A percentile compares a stretch with the other conserved stretches of the same genome.
Evolutionary conservation across 2,797 vertebrate species (phyloP).

Genomic region (Diceros bicornis): DNA sequence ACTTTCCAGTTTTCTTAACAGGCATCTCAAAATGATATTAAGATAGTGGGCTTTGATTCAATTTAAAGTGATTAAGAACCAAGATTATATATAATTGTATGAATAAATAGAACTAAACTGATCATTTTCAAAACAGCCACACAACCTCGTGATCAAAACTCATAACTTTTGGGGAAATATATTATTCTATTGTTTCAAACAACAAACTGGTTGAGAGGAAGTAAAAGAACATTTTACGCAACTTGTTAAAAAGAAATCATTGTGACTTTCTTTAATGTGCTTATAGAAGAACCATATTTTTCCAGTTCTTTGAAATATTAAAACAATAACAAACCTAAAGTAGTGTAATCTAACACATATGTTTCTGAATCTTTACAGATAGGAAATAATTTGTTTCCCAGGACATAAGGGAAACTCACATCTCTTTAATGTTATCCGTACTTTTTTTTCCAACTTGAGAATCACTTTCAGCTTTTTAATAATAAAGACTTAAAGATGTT

Average conservation of each 20-base stretch:
- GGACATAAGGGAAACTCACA: slow-evolving; percentile 2
- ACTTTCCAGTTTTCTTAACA: background rate
- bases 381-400: slow-evolving; percentile 7
- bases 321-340: slow-evolving; percentile 38
- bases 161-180: background rate
- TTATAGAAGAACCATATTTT: background rate
- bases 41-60: background rate
- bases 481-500: slow-evolving; percentile 50
- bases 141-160: background rate
- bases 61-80: slow-evolving; percentile 26
- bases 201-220: slow-evolving; percentile 50
- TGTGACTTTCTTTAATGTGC: background rate
- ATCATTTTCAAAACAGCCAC: slow-evolving; percentile 55
- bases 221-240: background rate
- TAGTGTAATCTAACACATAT: slow-evolving; percentile 13
- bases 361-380: slow-evolving; percentile 47
- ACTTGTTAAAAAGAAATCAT: background rate
- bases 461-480: slow-evolving; percentile 56
- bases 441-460: background rate
- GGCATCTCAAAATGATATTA: background rate
- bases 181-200: background rate
- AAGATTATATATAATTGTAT: slow-evolving; percentile 46
- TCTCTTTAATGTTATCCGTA: slow-evolving; percentile 32
- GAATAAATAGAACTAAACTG: slow-evolving; percentile 28
- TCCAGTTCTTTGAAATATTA: slow-evolving; percentile 35